A percentile compares a stretch with the other conserved stretches of the same genome.
Conservation (phyloP, 1,140 invertebrate species). For the Coptotermes formosanus region DNA sequence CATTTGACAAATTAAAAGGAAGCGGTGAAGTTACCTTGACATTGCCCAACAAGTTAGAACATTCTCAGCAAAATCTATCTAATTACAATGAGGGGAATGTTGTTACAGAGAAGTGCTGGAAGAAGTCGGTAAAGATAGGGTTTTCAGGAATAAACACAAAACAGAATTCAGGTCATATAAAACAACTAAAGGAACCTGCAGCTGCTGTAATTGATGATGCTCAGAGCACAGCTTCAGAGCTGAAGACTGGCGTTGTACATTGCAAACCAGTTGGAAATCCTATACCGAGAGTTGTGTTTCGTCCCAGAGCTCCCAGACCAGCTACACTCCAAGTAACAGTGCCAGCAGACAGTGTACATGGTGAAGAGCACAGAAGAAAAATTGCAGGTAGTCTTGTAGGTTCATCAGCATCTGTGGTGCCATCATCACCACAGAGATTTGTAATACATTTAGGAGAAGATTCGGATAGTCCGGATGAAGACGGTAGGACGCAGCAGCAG, state of each 20-base stretch:
- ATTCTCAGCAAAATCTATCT: background rate
- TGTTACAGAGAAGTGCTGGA: background rate
- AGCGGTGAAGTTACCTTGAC: background rate
- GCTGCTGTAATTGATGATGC: background rate
- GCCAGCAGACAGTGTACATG: background rate
- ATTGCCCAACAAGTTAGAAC: background rate
- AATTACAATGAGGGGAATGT: background rate
- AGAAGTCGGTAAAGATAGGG: background rate
- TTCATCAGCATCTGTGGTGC: slow-evolving; percentile 33
- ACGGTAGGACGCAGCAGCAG: slow-evolving; percentile 31
- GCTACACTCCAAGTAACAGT: background rate
- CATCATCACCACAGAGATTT: slow-evolving; percentile 39
- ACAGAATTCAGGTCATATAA: background rate
- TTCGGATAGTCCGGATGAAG: slow-evolving; percentile 46
- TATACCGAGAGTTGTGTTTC: background rate
- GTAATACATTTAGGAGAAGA: slow-evolving; percentile 48
- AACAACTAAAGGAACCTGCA: background rate
- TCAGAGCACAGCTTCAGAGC: background rate
- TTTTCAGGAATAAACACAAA: background rate
- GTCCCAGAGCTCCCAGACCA: background rate
- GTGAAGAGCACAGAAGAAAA: background rate
- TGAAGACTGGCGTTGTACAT: too few relatives aligned
- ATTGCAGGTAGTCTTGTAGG: slow-evolving; percentile 26
- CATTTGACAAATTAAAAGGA: background rate
- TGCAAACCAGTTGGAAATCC: background rate